phyloP scores from a whole-genome alignment of 2,888 invertebrate species.

The Aspidiotus rigidus region DNA sequence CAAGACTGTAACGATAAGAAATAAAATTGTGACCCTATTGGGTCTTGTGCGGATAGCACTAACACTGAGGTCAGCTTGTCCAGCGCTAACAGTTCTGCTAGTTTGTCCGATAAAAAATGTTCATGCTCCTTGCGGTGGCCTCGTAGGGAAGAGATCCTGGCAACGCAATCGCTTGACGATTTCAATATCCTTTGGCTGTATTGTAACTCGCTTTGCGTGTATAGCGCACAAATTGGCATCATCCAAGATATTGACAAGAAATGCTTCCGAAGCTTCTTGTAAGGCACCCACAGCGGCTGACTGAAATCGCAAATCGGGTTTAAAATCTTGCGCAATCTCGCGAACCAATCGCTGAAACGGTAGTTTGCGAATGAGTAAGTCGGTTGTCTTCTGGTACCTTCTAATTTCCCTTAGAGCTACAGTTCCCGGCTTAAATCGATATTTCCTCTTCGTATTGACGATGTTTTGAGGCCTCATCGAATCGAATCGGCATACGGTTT shows the following conservation, averaged over 20 bases:
- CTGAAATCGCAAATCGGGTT: conserved; percentile 45
- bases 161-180: conserved; percentile 43
- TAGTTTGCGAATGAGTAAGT: conserved; percentile 48
- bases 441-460: conserved; percentile 50
- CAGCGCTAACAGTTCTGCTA: no score
- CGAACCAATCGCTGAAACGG: conserved; percentile 49
- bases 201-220: conserved; percentile 60
- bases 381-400: conserved; percentile 50
- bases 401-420: conserved; percentile 58
- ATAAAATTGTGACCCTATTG: no score
- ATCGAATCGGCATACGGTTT: no score
- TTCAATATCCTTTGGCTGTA: conserved; percentile 56
- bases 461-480: conserved; percentile 45
- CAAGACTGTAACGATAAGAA: no score
- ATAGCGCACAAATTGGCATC: conserved; percentile 71
- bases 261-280: conserved; percentile 50
- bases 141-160: no score
- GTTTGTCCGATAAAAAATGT: no score
- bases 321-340: conserved; percentile 48
- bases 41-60: no score
- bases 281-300: conserved; percentile 36
- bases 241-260: conserved; percentile 62
- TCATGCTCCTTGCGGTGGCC: no score
- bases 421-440: conserved; percentile 43
- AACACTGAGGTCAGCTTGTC: no score